phyloP scores from a whole-genome alignment of 35 echinoderm and acorn worm species.

The Apostichopus japonicus region DNA sequence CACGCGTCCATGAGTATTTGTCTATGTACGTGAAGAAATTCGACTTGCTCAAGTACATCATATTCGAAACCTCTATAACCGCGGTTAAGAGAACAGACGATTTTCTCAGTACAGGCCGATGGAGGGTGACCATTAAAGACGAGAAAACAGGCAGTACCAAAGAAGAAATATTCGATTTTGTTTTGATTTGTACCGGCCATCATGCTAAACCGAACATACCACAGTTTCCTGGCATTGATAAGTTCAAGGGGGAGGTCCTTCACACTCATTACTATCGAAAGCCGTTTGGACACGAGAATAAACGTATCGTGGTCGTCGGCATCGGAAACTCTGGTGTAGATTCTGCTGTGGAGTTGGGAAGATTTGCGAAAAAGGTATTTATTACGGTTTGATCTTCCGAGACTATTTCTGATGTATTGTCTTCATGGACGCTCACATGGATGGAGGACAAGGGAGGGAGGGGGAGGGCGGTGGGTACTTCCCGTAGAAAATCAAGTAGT shows the following conservation, averaged over 20 bases:
- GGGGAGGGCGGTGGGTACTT: too few relatives aligned
- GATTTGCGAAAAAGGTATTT: conserved; percentile 18
- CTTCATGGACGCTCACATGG: too few relatives aligned
- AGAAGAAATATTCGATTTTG: conserved; percentile 59
- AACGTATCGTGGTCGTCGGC: conserved; percentile 72
- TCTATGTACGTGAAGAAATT: conserved; percentile 55
- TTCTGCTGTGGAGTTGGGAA: conserved; percentile 66
- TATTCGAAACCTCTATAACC: conserved; percentile 20
- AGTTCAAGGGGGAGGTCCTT: conserved; percentile 67
- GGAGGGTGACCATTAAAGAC: conserved; percentile 41
- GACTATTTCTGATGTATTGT: too few relatives aligned
- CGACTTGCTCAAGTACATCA: conserved; percentile 48
- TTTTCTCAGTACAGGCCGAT: conserved; percentile 27
- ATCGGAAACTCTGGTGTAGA: conserved; percentile 82
- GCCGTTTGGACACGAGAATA: conserved; percentile 57
- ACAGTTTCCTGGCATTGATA: conserved; percentile 65
- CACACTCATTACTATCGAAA: conserved; percentile 74
- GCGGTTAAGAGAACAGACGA: conserved; percentile 39
- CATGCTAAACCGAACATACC: conserved; percentile 60
- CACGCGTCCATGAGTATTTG: conserved; percentile 49
- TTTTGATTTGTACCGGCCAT: conserved; percentile 61
- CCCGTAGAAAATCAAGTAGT: too few relatives aligned
- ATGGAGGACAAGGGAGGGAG: too few relatives aligned
- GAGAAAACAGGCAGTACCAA: background rate
- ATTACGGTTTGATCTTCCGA: too few relatives aligned